Percentiles rank a stretch among this genome's conserved stretches.
Conservation (phyloP, 1,140 invertebrate genomes). For the Aphaenogaster rudis region DNA sequence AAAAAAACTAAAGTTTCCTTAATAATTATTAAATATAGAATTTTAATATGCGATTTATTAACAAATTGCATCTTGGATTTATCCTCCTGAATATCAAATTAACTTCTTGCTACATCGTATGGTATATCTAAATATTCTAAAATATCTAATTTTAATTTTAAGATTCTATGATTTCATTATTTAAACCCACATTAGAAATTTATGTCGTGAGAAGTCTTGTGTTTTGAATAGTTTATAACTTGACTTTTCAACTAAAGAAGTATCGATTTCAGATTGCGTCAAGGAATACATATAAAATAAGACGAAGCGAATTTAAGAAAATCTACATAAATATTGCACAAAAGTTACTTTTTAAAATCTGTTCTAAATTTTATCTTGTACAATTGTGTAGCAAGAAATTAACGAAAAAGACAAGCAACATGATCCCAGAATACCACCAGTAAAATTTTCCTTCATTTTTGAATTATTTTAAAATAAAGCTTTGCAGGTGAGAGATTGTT, state of each 20-base stretch:
- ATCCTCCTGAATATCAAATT: constrained; percentile 7
- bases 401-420: not conserved
- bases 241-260: not conserved
- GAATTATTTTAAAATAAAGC: constrained; percentile 12
- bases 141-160: not conserved
- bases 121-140: not conserved
- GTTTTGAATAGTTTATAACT: constrained; percentile 7
- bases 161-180: constrained; percentile 4
- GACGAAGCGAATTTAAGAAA: not conserved
- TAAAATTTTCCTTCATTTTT: not conserved
- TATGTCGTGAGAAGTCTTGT: not conserved
- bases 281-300: constrained; percentile 39
- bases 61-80: not conserved
- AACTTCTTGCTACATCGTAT: not conserved
- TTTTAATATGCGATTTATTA: not conserved
- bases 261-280: constrained; percentile 3
- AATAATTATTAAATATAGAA: not conserved
- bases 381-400: constrained; percentile 25
- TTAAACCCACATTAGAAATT: constrained; percentile 1
- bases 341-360: constrained; percentile 2
- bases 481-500: not conserved
- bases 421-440: not conserved
- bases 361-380: constrained; percentile 9
- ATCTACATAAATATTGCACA: not conserved
- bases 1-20: not conserved